Evolutionary conservation across 2,113 vertebrate genomes (phyloP).

Genomic region (Raja brachyura): DNA sequence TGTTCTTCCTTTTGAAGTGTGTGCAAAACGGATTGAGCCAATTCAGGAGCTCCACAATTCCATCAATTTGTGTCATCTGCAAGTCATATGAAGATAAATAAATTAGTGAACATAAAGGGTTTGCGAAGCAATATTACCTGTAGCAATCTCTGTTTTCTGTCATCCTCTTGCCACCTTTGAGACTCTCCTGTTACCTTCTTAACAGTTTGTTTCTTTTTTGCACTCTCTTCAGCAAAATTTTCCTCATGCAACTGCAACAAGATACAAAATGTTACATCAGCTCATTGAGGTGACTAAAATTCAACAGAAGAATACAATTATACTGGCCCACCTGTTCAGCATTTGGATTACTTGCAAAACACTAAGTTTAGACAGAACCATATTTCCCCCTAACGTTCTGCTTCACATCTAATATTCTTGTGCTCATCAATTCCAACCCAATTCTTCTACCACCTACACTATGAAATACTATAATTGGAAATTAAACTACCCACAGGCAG

Average conservation of each 20-base stretch:
- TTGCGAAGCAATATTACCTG: slow-evolving; percentile 57
- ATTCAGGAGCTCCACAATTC: too few relatives aligned
- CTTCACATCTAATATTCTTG: too few relatives aligned
- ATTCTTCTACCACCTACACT: too few relatives aligned
- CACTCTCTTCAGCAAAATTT: slow-evolving; percentile 76
- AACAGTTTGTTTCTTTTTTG: slow-evolving; percentile 66
- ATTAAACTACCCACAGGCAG: too few relatives aligned
- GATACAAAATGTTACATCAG: not conserved
- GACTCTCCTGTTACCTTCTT: slow-evolving; percentile 78
- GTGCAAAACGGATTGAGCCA: too few relatives aligned
- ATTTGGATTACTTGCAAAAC: not conserved
- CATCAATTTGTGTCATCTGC: too few relatives aligned
- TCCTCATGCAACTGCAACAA: slow-evolving; percentile 63
- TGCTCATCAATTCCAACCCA: too few relatives aligned
- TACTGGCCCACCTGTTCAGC: not conserved
- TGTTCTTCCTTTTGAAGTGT: too few relatives aligned
- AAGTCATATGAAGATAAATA: not conserved
- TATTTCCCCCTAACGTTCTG: too few relatives aligned
- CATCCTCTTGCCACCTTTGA: slow-evolving; percentile 72
- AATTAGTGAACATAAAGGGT: not conserved
- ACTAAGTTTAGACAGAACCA: not conserved
- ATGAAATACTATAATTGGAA: fast-evolving
- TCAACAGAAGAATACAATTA: not conserved
- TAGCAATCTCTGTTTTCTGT: slow-evolving; percentile 63
- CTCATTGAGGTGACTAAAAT: not conserved